These are phyloP conservation scores for Platycnemis pennipes DNA, from an alignment of 2,888 invertebrate genomes.

Conservation along the genomic window DNA sequence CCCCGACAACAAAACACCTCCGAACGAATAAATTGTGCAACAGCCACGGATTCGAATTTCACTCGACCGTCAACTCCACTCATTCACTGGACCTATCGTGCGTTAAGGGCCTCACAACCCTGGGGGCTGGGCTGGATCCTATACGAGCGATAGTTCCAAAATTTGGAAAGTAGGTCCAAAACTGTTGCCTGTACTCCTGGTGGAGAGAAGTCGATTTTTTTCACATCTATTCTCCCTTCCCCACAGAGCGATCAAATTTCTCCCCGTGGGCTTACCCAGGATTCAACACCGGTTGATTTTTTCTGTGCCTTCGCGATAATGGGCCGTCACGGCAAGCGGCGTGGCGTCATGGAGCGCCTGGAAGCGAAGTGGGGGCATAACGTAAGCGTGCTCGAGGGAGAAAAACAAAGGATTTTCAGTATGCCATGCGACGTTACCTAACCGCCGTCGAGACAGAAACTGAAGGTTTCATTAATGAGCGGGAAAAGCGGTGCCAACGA, in stretches of 20 bases:
- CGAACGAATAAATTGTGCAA: no score
- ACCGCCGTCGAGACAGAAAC: neutral
- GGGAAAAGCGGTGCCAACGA: neutral
- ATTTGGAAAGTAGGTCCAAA: constrained; percentile 12
- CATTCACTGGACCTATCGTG: neutral
- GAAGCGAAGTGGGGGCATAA: constrained; percentile 2
- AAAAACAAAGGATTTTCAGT: constrained; percentile 54
- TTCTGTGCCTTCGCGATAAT: constrained; percentile 49
- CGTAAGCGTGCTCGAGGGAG: constrained; percentile 16
- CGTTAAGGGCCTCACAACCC: neutral
- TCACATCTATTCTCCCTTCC: neutral
- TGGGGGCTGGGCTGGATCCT: neutral
- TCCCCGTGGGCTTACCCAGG: neutral
- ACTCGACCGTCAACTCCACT: neutral
- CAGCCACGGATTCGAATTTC: no score
- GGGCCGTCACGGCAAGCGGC: constrained; percentile 52
- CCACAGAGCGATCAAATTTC: neutral
- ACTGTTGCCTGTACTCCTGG: neutral
- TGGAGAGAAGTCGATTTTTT: neutral
- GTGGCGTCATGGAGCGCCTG: constrained; percentile 37
- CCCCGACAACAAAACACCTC: no score
- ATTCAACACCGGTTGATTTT: neutral
- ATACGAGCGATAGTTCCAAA: neutral
- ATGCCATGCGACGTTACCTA: constrained; percentile 17
- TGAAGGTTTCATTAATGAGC: constrained; percentile 8